Percentiles rank a stretch among this genome's conserved stretches.
Conservation (phyloP, 2,797 vertebrate genomes). For the Phalanger gymnotis region DNA sequence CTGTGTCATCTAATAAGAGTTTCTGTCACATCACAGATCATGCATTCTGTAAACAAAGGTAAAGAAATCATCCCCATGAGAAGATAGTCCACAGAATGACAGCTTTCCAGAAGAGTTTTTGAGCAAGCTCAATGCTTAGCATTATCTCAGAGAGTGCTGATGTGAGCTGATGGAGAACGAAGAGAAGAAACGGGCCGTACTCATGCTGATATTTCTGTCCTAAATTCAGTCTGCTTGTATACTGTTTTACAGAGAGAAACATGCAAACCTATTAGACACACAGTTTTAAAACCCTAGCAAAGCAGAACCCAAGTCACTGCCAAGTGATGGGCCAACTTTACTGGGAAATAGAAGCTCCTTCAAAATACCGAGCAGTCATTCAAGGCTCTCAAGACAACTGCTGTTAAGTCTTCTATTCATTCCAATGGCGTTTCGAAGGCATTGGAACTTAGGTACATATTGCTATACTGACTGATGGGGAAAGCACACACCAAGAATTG, state of each 20-base stretch:
- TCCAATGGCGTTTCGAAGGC: slow-evolving; percentile 67
- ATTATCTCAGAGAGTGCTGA: neutral
- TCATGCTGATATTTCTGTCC: slow-evolving; percentile 32
- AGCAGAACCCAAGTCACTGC: slow-evolving; percentile 62
- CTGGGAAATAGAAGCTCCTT: slow-evolving; percentile 62
- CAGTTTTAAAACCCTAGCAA: slow-evolving; percentile 69
- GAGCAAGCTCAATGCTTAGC: neutral
- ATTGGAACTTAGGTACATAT: slow-evolving; percentile 48
- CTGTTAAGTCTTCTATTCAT: slow-evolving; percentile 74
- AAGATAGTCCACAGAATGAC: neutral
- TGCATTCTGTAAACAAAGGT: neutral
- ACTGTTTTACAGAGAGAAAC: slow-evolving; percentile 48
- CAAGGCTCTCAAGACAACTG: slow-evolving; percentile 68
- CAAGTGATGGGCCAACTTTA: slow-evolving; percentile 61
- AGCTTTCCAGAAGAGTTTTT: neutral
- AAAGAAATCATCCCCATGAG: neutral
- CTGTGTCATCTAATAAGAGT: neutral
- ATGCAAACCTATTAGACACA: neutral
- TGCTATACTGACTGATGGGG: slow-evolving; percentile 11
- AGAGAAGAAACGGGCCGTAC: neutral
- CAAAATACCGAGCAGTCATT: slow-evolving; percentile 68
- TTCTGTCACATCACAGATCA: neutral
- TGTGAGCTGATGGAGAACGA: neutral
- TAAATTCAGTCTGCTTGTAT: neutral
- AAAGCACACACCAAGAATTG: slow-evolving; percentile 57